Percentiles rank a stretch among this genome's conserved stretches.
These are phyloP conservation scores for Microcaecilia unicolor DNA, from an alignment of 2,797 vertebrate species.

Conservation along the genomic window DNA sequence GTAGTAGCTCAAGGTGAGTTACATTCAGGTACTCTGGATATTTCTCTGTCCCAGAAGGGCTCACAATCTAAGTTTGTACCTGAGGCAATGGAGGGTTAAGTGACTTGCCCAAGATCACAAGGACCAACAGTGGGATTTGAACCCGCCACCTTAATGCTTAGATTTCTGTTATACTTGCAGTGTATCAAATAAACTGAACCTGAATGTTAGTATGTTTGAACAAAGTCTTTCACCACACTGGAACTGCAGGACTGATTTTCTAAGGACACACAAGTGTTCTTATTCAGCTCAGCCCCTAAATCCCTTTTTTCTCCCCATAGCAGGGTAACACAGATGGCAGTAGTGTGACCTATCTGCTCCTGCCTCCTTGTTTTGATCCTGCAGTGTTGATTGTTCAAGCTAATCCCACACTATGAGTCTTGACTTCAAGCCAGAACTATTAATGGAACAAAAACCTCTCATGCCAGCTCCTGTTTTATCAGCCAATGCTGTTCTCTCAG, in stretches of 20 bases:
- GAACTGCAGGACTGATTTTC: neutral
- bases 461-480: slow-evolving; percentile 57
- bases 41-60: no score
- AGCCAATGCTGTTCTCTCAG: slow-evolving; percentile 40
- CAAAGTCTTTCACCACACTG: neutral
- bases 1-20: no score
- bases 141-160: no score
- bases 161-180: no score
- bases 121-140: no score
- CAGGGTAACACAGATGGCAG: slow-evolving; percentile 91
- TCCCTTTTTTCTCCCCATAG: slow-evolving; percentile 52
- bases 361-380: slow-evolving; percentile 84
- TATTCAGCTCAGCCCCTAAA: slow-evolving; percentile 18
- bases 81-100: no score
- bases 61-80: no score
- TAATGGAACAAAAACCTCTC: slow-evolving; percentile 83
- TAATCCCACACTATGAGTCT: slow-evolving; percentile 79
- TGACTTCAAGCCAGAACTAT: slow-evolving; percentile 73
- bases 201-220: no score
- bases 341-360: slow-evolving; percentile 81
- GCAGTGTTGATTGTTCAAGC: slow-evolving; percentile 81
- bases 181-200: no score
- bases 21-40: no score
- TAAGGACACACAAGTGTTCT: neutral
- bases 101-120: no score